Evolutionary conservation across 2,888 invertebrate genomes (phyloP), one percentile per base, ranked within the genome.

Genomic region (Oscheius sp.): DNA sequence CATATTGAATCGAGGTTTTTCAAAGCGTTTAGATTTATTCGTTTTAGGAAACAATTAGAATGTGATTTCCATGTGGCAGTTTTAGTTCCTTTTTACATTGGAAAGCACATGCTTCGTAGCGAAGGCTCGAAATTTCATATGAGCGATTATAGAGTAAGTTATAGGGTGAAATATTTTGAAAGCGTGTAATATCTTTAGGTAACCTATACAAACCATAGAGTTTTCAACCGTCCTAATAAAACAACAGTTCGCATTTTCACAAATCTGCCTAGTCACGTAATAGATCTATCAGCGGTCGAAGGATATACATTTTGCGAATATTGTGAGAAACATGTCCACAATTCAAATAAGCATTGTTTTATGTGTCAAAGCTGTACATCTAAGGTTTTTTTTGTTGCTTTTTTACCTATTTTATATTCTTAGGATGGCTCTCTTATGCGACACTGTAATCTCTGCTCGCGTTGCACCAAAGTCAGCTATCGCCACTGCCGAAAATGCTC

Each of bases 191-290:
- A 66, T 12, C 25, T 55, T 53, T 34, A 82, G 79, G 81, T 84
- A 6, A 79, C 82, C 2, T 84, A 84, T 67, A 71, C 72, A 2
- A 84, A 83, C 64, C 84, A 84, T 65, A 79, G 75, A 52, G 69
- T 73, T 6, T 84, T 78, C 58, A 63, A 70, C 20, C 70, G 78
- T 17, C 70, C 75, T 2, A 67, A 74, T 25, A 80, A 79, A 48
- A 76, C 80, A 0, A 80, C 78, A 23, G 84, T 84, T 15, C 67
- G 84, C 3, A 69, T 84, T 6, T 82, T 84, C 66, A 84, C 84
- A 4, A 74, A 84, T 72, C 39, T 84, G 15, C 71, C 76, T 5
- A 33, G 53, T 12, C 23, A 66, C 25, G 69, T 64, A 29, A 75
- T 84, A 42, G 72, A 76, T 66, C 67, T 84, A n/a, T 63, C 76